phyloP scores from a whole-genome alignment of 2,797 vertebrate genomes.

The Siniperca obscura region DNA sequence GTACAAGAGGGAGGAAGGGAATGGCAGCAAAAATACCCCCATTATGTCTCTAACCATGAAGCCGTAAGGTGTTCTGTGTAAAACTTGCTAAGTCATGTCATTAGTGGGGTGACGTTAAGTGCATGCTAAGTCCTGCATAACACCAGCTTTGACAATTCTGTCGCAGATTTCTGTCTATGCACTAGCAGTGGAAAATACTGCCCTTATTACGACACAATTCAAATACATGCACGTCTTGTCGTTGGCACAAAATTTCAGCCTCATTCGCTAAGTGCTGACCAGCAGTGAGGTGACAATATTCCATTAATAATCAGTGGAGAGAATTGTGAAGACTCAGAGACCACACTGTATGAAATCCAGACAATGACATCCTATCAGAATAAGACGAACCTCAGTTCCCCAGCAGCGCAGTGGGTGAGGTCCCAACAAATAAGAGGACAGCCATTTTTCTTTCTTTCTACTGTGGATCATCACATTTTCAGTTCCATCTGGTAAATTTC shows the following conservation, averaged over 20 bases:
- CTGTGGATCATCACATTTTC: not conserved
- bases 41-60: slow-evolving; percentile 56
- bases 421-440: not conserved
- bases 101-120: slow-evolving; percentile 12
- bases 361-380: not conserved
- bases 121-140: not conserved
- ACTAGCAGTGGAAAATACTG: not conserved
- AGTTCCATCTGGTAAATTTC: not conserved
- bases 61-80: slow-evolving; percentile 21
- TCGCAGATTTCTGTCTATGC: not conserved
- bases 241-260: not conserved
- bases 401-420: not conserved
- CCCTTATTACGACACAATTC: not conserved
- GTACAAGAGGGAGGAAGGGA: slow-evolving; percentile 48
- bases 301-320: not conserved
- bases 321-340: not conserved
- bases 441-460: not conserved
- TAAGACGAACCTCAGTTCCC: not conserved
- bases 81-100: slow-evolving; percentile 21
- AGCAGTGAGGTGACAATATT: not conserved
- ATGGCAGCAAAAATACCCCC: slow-evolving; percentile 51
- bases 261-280: not conserved
- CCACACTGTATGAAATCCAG: not conserved
- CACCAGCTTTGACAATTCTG: not conserved
- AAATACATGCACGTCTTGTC: not conserved